A percentile compares a stretch with the other conserved stretches of the same genome.
These are phyloP conservation scores for Carapus acus DNA, from an alignment of 2,797 vertebrate species.

Conservation along the genomic window DNA sequence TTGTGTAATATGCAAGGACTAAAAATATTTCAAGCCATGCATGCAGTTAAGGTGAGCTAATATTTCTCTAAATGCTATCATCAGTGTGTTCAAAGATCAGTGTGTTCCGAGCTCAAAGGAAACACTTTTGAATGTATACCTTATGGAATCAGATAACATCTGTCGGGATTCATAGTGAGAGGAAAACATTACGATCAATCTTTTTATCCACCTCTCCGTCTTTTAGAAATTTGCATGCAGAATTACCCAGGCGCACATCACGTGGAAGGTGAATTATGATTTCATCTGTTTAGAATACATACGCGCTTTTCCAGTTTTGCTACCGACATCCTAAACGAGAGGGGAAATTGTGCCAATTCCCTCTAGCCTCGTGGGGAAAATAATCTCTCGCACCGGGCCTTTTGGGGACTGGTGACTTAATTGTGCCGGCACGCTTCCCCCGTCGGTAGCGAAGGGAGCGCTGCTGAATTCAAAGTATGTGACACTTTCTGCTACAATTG, in stretches of 20 bases:
- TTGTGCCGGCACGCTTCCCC: conserved; percentile 3
- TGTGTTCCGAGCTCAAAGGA: conserved; percentile 53
- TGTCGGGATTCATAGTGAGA: conserved; percentile 15
- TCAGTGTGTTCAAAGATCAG: conserved; percentile 50
- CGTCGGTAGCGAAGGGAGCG: conserved; percentile 17
- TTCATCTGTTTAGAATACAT: conserved; percentile 6
- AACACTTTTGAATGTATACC: conserved; percentile 47
- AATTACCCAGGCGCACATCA: conserved; percentile 30
- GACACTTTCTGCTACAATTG: conserved; percentile 49
- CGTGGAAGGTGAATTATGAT: conserved; percentile 17
- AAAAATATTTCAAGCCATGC: conserved; percentile 66
- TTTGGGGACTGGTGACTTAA: conserved; percentile 29
- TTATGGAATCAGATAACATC: conserved; percentile 35
- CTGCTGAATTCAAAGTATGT: conserved; percentile 33
- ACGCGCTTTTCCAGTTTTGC: conserved; percentile 6
- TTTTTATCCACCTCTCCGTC: conserved; percentile 25
- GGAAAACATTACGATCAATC: conserved; percentile 35
- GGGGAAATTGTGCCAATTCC: conserved; percentile 14
- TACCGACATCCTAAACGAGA: conserved; percentile 4
- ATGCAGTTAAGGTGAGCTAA: conserved; percentile 67
- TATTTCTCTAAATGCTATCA: conserved; percentile 54
- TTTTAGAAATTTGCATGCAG: conserved; percentile 17
- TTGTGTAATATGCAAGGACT: conserved; percentile 59
- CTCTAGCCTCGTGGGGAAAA: conserved; percentile 22
- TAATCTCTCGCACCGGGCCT: conserved; percentile 22